Conservation (phyloP, 2,797 vertebrate species). For the Phoxinus dragarum region DNA sequence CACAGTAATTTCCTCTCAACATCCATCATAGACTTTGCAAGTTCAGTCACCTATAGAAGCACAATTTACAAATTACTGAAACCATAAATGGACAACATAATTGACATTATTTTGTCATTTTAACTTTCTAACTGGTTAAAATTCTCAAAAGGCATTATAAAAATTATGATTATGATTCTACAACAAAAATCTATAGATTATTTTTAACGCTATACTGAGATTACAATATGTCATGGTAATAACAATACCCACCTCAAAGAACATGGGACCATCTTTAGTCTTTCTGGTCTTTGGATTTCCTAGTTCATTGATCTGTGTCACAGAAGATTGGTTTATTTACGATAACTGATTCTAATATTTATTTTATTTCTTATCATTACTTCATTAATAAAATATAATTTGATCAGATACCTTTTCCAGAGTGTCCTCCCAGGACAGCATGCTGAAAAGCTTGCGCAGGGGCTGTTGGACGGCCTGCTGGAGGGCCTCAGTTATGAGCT, state of each 20-base stretch:
- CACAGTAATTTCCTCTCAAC: constrained; percentile 80
- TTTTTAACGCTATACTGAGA: background rate
- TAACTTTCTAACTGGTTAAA: background rate
- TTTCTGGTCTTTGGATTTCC: constrained; percentile 77
- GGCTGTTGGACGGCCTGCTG: constrained; percentile 78
- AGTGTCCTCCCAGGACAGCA: constrained; percentile 76
- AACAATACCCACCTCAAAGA: constrained; percentile 71
- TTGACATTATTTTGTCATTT: background rate
- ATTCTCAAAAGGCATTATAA: background rate
- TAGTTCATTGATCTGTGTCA: constrained; percentile 73
- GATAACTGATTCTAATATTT: background rate
- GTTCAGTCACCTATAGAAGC: constrained; percentile 78
- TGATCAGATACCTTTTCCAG: constrained; percentile 76
- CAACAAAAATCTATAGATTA: background rate
- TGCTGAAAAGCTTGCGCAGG: constrained; percentile 82
- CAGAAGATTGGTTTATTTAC: background rate
- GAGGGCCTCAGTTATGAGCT: constrained; percentile 73
- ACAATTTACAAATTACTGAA: background rate
- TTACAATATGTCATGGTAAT: background rate
- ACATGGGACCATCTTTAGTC: constrained; percentile 64
- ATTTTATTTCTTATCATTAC: background rate
- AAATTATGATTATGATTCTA: background rate
- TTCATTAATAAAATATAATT: constrained; percentile 2
- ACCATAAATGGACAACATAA: background rate
- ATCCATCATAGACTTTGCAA: constrained; percentile 82